These are phyloP conservation scores for Cheilosia soror DNA, from an alignment of 2,888 invertebrate genomes.

Conservation along the genomic window DNA sequence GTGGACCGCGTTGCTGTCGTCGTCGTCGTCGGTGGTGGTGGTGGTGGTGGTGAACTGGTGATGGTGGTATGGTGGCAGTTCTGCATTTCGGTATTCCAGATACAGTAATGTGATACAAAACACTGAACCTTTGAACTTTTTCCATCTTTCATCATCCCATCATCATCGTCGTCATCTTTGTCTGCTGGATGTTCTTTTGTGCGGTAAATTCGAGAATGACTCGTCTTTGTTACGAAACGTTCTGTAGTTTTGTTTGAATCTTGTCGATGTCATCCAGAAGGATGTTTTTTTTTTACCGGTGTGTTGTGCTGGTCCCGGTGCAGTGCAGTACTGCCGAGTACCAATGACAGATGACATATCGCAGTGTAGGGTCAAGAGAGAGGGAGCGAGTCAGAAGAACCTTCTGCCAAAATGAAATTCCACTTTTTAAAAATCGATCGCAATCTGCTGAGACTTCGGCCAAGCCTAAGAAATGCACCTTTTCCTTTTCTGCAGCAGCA, in stretches of 20 bases:
- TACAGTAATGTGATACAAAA: conserved; percentile 73
- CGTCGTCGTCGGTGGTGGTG: conserved; percentile 5
- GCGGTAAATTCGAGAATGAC: conserved; percentile 11
- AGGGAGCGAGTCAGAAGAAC: neutral
- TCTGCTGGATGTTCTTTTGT: conserved; percentile 34
- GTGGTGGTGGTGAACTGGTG: neutral
- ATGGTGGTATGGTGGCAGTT: conserved; percentile 24
- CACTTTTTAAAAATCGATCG: conserved; percentile 55
- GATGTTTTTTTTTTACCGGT: conserved; percentile 5
- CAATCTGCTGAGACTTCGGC: conserved; percentile 60
- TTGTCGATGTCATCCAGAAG: conserved; percentile 27
- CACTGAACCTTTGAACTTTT: conserved; percentile 70
- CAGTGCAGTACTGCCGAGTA: conserved; percentile 33
- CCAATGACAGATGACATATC: conserved; percentile 27
- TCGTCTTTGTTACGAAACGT: conserved; percentile 56
- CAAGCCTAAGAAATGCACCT: conserved; percentile 64
- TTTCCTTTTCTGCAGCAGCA: conserved; percentile 52
- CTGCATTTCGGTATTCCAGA: conserved; percentile 57
- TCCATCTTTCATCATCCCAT: conserved; percentile 70
- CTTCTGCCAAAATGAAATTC: conserved; percentile 17
- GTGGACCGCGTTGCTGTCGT: neutral
- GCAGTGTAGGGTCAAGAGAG: conserved; percentile 31
- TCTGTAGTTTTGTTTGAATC: conserved; percentile 3
- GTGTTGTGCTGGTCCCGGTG: conserved; percentile 10
- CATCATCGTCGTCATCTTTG: conserved; percentile 28